A percentile compares a stretch with the other conserved stretches of the same genome.
Conservation (phyloP, 1,140 invertebrate species). For the Charaxes varanes region DNA sequence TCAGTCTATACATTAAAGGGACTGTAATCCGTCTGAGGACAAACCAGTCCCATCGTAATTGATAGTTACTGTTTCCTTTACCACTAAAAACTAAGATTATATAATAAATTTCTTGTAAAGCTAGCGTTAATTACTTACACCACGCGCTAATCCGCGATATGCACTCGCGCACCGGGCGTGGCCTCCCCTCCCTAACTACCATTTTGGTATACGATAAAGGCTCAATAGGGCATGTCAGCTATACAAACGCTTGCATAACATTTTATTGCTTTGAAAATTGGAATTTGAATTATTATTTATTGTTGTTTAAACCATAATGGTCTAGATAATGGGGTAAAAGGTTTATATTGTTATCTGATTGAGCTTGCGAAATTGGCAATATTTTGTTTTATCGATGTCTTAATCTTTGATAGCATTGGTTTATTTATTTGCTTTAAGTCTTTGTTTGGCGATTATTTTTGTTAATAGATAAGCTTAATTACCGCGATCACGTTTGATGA, state of each 20-base stretch:
- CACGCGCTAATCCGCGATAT: slow-evolving; percentile 19
- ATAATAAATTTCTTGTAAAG: neutral
- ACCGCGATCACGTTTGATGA: no score
- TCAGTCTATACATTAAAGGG: no score
- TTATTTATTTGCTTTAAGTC: no score
- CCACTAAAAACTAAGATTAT: no score
- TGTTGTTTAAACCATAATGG: slow-evolving; percentile 14
- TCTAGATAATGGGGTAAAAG: slow-evolving; percentile 9
- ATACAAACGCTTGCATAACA: slow-evolving; percentile 33
- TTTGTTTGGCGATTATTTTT: no score
- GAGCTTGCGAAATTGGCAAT: neutral
- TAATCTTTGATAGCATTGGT: no score
- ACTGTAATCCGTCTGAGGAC: no score
- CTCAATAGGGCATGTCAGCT: slow-evolving; percentile 40
- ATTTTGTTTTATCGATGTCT: no score
- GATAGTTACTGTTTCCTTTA: no score
- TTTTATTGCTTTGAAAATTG: slow-evolving; percentile 26
- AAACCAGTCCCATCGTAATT: no score
- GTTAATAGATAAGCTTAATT: no score
- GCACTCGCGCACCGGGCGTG: slow-evolving; percentile 38
- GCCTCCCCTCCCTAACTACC: slow-evolving; percentile 33
- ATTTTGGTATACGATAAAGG: slow-evolving; percentile 41
- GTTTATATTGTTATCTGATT: slow-evolving; percentile 3
- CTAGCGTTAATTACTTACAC: slow-evolving; percentile 2
- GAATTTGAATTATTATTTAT: slow-evolving; percentile 21